These are phyloP conservation scores for Epinephelus fuscoguttatus DNA, from an alignment of 2,113 vertebrate genomes.

Conservation along the genomic window DNA sequence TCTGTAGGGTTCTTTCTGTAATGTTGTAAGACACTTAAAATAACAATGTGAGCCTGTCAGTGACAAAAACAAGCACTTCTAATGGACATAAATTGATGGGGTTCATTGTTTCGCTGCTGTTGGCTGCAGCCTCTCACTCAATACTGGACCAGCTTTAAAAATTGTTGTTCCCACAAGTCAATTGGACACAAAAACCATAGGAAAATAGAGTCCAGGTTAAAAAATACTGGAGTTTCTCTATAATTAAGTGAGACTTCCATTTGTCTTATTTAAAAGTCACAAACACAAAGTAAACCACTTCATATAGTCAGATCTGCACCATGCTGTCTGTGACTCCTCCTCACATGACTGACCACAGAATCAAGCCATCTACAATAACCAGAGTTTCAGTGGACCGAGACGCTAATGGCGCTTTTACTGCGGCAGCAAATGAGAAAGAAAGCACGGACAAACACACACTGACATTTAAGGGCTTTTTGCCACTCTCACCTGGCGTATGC, in stretches of 20 bases:
- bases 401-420: slow-evolving; percentile 12
- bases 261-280: background rate
- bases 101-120: too few relatives aligned
- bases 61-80: too few relatives aligned
- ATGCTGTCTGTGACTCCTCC: slow-evolving; percentile 7
- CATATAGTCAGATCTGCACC: background rate
- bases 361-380: slow-evolving; percentile 47
- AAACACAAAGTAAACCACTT: background rate
- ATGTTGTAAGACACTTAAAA: too few relatives aligned
- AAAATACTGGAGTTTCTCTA: too few relatives aligned
- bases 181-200: too few relatives aligned
- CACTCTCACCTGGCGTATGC: slow-evolving; percentile 29
- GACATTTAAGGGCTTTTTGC: slow-evolving; percentile 54
- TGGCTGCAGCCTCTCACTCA: too few relatives aligned
- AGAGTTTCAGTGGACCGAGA: slow-evolving; percentile 22
- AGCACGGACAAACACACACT: slow-evolving; percentile 48
- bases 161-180: too few relatives aligned
- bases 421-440: slow-evolving; percentile 55
- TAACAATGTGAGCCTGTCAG: too few relatives aligned
- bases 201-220: too few relatives aligned
- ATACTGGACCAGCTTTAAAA: too few relatives aligned
- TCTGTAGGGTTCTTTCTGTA: too few relatives aligned
- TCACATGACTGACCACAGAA: slow-evolving; percentile 47
- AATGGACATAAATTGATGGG: too few relatives aligned
- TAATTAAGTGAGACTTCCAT: background rate